Conservation (phyloP, 1,140 invertebrate genomes). For the Galleria mellonella region DNA sequence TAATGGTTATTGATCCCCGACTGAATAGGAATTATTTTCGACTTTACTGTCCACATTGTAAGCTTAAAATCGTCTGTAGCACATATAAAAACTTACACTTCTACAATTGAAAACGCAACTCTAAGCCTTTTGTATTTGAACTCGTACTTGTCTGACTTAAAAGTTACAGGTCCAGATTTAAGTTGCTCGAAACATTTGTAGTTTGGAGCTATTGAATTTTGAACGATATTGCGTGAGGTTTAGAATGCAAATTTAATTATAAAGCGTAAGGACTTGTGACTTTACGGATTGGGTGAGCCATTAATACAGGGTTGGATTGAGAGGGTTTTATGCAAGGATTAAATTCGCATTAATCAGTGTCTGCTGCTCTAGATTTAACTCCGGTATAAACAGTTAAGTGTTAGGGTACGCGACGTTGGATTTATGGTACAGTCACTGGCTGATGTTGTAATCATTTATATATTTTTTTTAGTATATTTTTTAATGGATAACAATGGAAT, state of each 20-base stretch:
- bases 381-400: slow-evolving; percentile 73
- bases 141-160: slow-evolving; percentile 53
- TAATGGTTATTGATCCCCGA: slow-evolving; percentile 62
- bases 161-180: slow-evolving; percentile 57
- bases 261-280: slow-evolving; percentile 31
- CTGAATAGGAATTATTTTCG: slow-evolving; percentile 18
- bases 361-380: slow-evolving; percentile 61
- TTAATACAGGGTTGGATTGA: slow-evolving; percentile 65
- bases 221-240: slow-evolving; percentile 14
- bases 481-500: too few species aligned
- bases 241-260: slow-evolving; percentile 42
- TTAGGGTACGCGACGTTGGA: slow-evolving; percentile 61
- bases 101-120: slow-evolving; percentile 47
- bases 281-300: slow-evolving; percentile 29
- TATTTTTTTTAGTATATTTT: too few species aligned
- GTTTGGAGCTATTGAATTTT: slow-evolving; percentile 17
- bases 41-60: slow-evolving; percentile 14
- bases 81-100: slow-evolving; percentile 3
- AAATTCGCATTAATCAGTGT: slow-evolving; percentile 73
- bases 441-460: slow-evolving; percentile 1
- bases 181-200: slow-evolving; percentile 15
- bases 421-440: slow-evolving; percentile 41
- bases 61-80: slow-evolving; percentile 23
- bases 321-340: slow-evolving; percentile 62
- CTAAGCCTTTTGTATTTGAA: slow-evolving; percentile 54